Evolutionary conservation across 1,140 invertebrate species (phyloP).

Genomic region (Leguminivora glycinivorella): DNA sequence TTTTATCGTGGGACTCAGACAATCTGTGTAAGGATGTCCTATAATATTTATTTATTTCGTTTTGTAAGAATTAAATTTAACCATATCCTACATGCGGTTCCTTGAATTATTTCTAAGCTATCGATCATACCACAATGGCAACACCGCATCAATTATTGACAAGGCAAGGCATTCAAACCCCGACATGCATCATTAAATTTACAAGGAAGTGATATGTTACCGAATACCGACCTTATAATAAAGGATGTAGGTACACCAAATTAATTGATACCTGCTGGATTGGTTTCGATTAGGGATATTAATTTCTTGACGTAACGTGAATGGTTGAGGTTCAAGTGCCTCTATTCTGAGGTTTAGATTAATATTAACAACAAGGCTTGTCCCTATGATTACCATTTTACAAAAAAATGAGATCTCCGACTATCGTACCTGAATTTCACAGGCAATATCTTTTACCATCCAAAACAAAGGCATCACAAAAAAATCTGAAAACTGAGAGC

Average conservation of each 20-base stretch:
- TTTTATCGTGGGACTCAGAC: too few species aligned
- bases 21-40: too few species aligned
- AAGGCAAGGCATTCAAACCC: slow-evolving; percentile 12
- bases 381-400: not conserved
- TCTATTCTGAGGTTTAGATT: not conserved
- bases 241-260: not conserved
- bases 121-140: slow-evolving; percentile 23
- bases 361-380: not conserved
- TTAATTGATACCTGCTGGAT: not conserved
- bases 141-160: slow-evolving; percentile 24
- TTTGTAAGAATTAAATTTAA: not conserved
- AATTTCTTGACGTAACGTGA: slow-evolving; percentile 20
- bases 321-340: not conserved
- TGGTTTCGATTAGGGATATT: slow-evolving; percentile 28
- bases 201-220: not conserved
- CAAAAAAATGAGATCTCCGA: not conserved
- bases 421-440: not conserved
- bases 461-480: not conserved
- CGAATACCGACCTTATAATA: not conserved
- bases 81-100: not conserved
- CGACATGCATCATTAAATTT: slow-evolving; percentile 18
- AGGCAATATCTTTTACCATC: not conserved
- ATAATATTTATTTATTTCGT: not conserved
- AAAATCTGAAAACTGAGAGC: not conserved
- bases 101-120: slow-evolving; percentile 26